Evolutionary conservation across 2,797 vertebrate genomes (phyloP).

Genomic region (Sarcophilus harrisii): DNA sequence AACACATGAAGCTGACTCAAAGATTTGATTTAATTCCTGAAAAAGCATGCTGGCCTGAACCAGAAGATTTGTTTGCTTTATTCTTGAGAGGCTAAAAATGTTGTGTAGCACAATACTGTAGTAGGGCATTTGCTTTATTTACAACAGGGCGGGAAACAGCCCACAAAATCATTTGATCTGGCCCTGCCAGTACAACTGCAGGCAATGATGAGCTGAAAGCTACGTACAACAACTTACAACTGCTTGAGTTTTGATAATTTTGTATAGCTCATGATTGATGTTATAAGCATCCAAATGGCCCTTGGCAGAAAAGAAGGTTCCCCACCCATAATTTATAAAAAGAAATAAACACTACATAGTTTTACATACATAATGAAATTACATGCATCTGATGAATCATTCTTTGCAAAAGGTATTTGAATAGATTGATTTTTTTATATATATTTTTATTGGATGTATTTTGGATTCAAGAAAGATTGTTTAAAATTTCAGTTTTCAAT

Average conservation of each 20-base stretch:
- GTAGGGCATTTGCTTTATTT: conserved; percentile 66
- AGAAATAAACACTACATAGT: conserved; percentile 71
- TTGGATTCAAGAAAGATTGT: conserved; percentile 81
- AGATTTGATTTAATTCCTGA: conserved; percentile 64
- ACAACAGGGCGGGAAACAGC: no score
- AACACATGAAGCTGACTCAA: conserved; percentile 61
- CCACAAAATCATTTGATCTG: no score
- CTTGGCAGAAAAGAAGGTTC: no score
- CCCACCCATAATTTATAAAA: conserved; percentile 67
- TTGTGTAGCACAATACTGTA: conserved; percentile 77
- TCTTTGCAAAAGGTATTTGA: conserved; percentile 82
- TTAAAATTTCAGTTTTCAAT: conserved; percentile 83
- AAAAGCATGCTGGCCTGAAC: conserved; percentile 70
- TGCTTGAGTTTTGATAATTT: no score
- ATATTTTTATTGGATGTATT: conserved; percentile 81
- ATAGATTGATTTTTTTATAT: conserved; percentile 81
- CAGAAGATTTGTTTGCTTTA: conserved; percentile 77
- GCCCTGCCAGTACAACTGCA: no score
- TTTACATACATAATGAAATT: conserved; percentile 76
- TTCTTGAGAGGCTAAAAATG: conserved; percentile 78
- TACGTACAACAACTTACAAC: no score
- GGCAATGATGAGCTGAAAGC: no score
- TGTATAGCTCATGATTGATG: no score
- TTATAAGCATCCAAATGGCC: no score
- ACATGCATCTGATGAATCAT: conserved; percentile 75